phyloP scores from a whole-genome alignment of 2,113 vertebrate species.

The Pangasianodon hypophthalmus region DNA sequence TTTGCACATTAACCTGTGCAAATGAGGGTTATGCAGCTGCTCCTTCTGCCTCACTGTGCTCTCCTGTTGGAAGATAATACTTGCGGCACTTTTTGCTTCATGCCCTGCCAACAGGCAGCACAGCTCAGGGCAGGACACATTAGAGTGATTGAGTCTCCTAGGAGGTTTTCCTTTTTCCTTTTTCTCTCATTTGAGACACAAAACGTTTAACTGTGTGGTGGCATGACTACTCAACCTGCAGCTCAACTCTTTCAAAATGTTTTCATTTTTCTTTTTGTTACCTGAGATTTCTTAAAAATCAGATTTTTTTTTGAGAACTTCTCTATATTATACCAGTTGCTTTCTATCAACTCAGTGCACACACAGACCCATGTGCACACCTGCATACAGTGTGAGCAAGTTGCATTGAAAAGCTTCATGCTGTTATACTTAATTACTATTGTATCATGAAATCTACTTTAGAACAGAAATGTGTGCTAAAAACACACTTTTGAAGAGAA shows the following conservation, averaged over 20 bases:
- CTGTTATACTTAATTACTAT: background rate
- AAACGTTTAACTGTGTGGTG: background rate
- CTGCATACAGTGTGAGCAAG: background rate
- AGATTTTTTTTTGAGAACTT: background rate
- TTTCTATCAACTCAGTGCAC: background rate
- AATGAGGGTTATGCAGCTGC: background rate
- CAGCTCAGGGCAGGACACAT: background rate
- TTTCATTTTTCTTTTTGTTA: background rate
- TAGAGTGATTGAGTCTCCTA: background rate
- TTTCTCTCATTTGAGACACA: background rate
- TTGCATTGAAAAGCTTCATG: background rate
- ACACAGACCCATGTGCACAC: background rate
- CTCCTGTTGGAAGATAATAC: background rate
- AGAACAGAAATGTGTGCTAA: background rate
- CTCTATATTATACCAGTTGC: background rate
- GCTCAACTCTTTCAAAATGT: background rate
- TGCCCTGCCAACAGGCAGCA: background rate
- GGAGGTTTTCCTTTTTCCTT: background rate
- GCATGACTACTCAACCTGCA: background rate
- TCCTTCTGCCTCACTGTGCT: background rate
- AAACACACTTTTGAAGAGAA: background rate
- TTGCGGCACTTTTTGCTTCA: background rate
- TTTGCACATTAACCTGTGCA: slow-evolving; percentile 10
- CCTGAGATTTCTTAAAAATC: background rate
- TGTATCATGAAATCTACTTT: background rate